Evolutionary conservation across 2,888 invertebrate species (phyloP).

Genomic region (Hemicrepidius hirtus): DNA sequence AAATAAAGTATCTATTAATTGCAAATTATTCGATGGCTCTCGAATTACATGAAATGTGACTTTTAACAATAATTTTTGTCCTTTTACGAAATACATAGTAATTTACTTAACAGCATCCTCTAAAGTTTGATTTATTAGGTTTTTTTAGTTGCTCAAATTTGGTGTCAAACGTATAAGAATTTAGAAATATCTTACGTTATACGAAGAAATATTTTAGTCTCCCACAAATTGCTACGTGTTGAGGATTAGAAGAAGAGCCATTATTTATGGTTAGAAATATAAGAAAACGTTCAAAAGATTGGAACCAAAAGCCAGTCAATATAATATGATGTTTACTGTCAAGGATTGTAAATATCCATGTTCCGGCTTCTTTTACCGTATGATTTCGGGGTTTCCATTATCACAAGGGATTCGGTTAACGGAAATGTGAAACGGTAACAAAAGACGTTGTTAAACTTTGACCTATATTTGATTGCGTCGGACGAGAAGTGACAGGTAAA

Average conservation of each 20-base stretch:
- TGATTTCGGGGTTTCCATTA: background rate
- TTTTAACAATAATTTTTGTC: no score
- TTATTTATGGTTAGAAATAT: constrained; percentile 4
- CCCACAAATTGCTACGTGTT: constrained; percentile 9
- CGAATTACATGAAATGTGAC: no score
- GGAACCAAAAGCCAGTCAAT: no score
- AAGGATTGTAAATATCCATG: background rate
- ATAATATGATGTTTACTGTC: background rate
- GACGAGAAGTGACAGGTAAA: background rate
- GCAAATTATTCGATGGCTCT: no score
- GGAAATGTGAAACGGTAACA: constrained; percentile 8
- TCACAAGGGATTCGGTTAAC: background rate
- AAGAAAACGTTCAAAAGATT: background rate
- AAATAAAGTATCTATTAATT: no score
- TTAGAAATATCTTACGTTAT: constrained; percentile 11
- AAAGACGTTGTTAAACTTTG: constrained; percentile 24
- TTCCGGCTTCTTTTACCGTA: background rate
- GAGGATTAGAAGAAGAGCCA: constrained; percentile 2
- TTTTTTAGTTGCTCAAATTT: background rate
- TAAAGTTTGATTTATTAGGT: background rate
- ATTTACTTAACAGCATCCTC: no score
- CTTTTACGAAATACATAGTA: no score
- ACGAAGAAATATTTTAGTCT: constrained; percentile 6
- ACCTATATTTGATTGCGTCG: background rate
- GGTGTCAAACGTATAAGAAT: background rate